Base-by-base conservation (phyloP, 2,113 vertebrate species). In the Odocoileus hemionus region DNA sequence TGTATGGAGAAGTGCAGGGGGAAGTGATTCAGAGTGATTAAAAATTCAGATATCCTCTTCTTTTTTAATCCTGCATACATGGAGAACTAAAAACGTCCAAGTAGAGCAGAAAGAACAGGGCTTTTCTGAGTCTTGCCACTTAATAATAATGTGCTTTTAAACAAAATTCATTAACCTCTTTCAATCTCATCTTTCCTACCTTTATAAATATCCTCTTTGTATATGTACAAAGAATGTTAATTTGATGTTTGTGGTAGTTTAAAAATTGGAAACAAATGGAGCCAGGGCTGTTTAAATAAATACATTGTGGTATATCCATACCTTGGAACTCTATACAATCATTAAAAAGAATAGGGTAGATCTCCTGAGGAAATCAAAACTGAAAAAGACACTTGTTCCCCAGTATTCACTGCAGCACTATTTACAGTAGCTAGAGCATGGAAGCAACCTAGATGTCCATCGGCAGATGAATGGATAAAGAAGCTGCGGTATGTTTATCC, bases 181-280 rank as follows among this genome's bases (percentile, higher is more conserved):
- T 90, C 33, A 85, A 21, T 25, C 16, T 84, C 78, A 23, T 6
- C 61, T 86, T 92, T 55, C 26, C 80, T 86, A 76, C 9, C 16
- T 94, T 2, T 67, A 82, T 60, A 91, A 86, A 92, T 82, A 67
- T 5, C 54, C 21, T 6, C 58, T 13, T 70, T 28, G n/a, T 7
- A n/a, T 55, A 39, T 47, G 7, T 47, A 45, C n/a, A 61, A 50
- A 70, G 28, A 78, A 64, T n/a, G 43, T 39, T 54, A 85, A 83
- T 86, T 30, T n/a, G 43, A 3, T 86, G 2, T 61, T 84, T 61
- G 13, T 64, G 14, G 11, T 70, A 87, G 25, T 54, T 94, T 86
- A 43, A 95, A 93, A 92, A 28, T 50, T 89, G 50, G 36, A 91
- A 90, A 87, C 88, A 84, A 94, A 91, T 92, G 21, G 25, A 94